Base-by-base conservation (phyloP, 2,888 invertebrate species). In the Agriopis leucophaearia region DNA sequence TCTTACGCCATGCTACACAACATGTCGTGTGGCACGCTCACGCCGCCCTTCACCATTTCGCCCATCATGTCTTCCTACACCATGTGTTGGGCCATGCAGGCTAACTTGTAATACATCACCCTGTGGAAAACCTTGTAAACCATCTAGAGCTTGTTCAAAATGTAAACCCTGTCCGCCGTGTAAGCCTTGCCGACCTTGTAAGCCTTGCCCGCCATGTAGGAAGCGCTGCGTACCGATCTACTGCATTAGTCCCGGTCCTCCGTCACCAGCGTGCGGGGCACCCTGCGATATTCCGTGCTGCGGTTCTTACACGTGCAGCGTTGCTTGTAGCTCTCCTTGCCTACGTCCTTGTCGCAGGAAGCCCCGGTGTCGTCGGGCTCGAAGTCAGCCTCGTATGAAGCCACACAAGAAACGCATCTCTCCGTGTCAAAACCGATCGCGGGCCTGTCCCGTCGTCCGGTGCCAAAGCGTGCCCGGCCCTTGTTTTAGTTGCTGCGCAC, bases 391-490 rank as follows among this genome's bases (percentile, higher is more conserved):
- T 1, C 86, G 82, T 74, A 87, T 91, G 15, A 87, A 74, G 76
- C 42, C 84, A 10, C 88, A 88, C 70, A 82, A 77, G 38, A 88
- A 86, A 68, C 80, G 80, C 36, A 80, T 78, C 66, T 93, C 93
- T 12, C 92, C 92, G n/a, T 92, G 92, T 73, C 71, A 65, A 40
- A 93, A 92, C 69, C 85, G 88, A 10, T 74, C 86, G 0, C 84
- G 79, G 58, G 57, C 71, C 0, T 92, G 91, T 66, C 87, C 90
- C 0, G 81, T 88, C 55, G 88, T 87, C 18, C 83, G 86, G 27
- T 88, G 90, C 71, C 84, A 85, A 45, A 91, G 91, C 74, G 74
- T 87, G 38, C 84, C 87, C 1, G 84, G 80, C n/a, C 83, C 86
- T 3, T 87, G 88, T 72, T 45, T 75, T 4, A 64, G 68, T 9